Evolutionary conservation across 1,140 invertebrate genomes (phyloP), one percentile per base, ranked within the genome.

Genomic region (Phymastichus coffea): DNA sequence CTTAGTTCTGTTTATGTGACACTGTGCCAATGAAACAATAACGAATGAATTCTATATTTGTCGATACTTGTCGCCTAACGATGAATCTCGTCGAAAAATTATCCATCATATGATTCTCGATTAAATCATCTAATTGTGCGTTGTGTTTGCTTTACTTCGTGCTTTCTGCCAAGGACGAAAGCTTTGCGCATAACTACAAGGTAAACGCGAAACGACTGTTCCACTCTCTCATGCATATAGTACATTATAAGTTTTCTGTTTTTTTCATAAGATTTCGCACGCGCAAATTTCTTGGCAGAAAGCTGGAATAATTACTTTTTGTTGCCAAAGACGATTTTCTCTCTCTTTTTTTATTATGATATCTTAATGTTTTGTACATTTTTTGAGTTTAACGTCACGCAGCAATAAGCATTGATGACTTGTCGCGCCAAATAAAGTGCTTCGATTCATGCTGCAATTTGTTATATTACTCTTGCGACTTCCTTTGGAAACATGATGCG

Each of bases 21-120:
- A 76, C 74, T 75, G 77, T 79, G 77, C 76, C 77, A 79, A 79
- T 69, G 69, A 76, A 53, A 44, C n/a, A 44, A 37, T n/a, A n/a
- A n/a, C n/a, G n/a, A n/a, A n/a, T n/a, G n/a, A n/a, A n/a, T n/a
- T n/a, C n/a, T n/a, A n/a, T n/a, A n/a, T n/a, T n/a, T n/a, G n/a
- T 59, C 26, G 38, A 58, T 66, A 65, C 56, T 63, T 70, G 63
- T 66, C 59, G 64, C 62, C 64, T 70, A 66, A 44, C 37, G 53
- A 35, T 35, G 25, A n/a, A n/a, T n/a, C 20, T 51, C 3, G 17
- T 67, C 63, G 66, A 67, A 65, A 65, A 63, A n/a, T n/a, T n/a
- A n/a, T n/a, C n/a, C n/a, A n/a, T n/a, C n/a, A n/a, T n/a, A n/a
- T n/a, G n/a, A n/a, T n/a, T n/a, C n/a, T n/a, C n/a, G n/a, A n/a